Evolutionary conservation across 2,113 vertebrate species (phyloP), one percentile per base, ranked within the genome.

Genomic region (Corythaeola cristata): DNA sequence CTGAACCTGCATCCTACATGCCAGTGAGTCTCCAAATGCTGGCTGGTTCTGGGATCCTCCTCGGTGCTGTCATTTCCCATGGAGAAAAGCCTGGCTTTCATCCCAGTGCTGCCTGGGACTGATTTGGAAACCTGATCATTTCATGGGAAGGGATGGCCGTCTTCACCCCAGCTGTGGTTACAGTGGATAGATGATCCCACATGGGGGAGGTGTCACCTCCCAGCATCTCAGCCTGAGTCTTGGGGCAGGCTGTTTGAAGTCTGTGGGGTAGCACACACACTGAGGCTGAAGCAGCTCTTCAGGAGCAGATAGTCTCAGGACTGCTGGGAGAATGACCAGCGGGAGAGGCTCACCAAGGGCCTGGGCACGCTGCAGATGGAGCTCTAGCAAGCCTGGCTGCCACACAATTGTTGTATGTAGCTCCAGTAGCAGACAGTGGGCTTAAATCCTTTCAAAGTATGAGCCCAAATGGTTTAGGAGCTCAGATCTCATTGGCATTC

Each of bases 311-410:
- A 37, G 45, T 30, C 33, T 44, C 7, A 8, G 28, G 27, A 20
- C 14, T 69, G 35, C 56, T 66, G 39, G 35, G 55, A 41, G 27
- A 32, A 10, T 0, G 49, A 28, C 24, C 41, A 35, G 44, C 7
- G 35, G 37, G 8, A 33, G 17, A 85, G 17, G 53, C 52, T 67
- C 5, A 7, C 30, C 5, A 5, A 39, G 24, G 19, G 15, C 37
- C 58, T 1, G 2, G 33, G 3, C 39, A 26, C 0, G 1, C n/a
- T 74, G 75, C 45, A 35, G 39, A 3, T 1, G 4, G 67, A 71
- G 60, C 50, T 80, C 50, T 3, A 5, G 9, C 64, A 44, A 59
- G 76, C 26, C 52, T 83, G 59, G 14, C 60, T 89, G 52, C 41
- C 41, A 1, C 2, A 8, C 39, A 19, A 9, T 53, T 22, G 12